Percentiles rank a stretch among this genome's conserved stretches.
Conservation (phyloP, 2,113 vertebrate genomes). For the Sturnus vulgaris region DNA sequence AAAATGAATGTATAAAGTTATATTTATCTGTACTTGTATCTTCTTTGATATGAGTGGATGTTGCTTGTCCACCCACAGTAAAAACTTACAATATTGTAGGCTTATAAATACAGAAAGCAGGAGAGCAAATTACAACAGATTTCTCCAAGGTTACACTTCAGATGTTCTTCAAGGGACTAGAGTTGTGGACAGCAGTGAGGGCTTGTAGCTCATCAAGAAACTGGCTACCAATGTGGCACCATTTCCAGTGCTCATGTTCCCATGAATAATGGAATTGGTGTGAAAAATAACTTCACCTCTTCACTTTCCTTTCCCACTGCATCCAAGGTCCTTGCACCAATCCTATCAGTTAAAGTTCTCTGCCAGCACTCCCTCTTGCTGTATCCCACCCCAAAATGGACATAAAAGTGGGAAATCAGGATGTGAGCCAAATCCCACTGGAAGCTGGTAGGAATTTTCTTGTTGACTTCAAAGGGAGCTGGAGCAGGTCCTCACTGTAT, state of each 20-base stretch:
- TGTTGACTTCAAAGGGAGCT: background rate
- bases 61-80: slow-evolving; percentile 64
- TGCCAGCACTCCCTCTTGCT: rapidly evolving
- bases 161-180: background rate
- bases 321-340: background rate
- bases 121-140: slow-evolving; percentile 41
- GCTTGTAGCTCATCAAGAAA: background rate
- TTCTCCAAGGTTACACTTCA: slow-evolving; percentile 9
- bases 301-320: background rate
- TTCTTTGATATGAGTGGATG: slow-evolving; percentile 61
- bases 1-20: slow-evolving; percentile 63
- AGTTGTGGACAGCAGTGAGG: background rate
- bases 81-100: slow-evolving; percentile 54
- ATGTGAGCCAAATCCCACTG: background rate
- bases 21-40: slow-evolving; percentile 67
- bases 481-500: background rate
- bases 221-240: background rate
- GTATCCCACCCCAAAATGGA: background rate
- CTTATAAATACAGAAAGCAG: slow-evolving; percentile 42
- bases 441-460: background rate
- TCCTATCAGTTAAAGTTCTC: background rate
- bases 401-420: background rate
- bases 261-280: background rate
- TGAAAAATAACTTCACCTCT: background rate
- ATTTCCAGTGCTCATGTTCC: background rate